A percentile compares a stretch with the other conserved stretches of the same genome.
These are phyloP conservation scores for Lamprologus tigripictilis DNA, from an alignment of 2,113 vertebrate genomes.

Conservation along the genomic window DNA sequence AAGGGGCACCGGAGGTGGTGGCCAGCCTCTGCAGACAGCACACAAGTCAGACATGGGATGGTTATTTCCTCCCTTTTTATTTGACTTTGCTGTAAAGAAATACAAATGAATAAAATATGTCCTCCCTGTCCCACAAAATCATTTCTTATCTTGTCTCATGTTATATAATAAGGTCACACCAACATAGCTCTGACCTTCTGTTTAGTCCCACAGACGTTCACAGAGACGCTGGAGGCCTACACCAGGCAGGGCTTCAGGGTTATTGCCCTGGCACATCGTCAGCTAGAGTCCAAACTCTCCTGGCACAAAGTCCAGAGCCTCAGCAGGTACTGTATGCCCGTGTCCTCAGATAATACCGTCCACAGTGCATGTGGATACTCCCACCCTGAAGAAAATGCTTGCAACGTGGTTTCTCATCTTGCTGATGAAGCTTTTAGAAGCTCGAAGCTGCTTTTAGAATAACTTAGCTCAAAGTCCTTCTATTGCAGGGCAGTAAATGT, in stretches of 20 bases:
- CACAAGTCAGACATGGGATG: constrained; percentile 70
- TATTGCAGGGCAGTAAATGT: neutral
- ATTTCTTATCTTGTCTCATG: neutral
- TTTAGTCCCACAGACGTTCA: constrained; percentile 86
- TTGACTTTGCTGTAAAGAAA: neutral
- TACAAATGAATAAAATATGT: neutral
- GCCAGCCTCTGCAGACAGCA: constrained; percentile 84
- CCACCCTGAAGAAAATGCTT: neutral
- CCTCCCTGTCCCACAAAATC: neutral
- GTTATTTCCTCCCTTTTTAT: neutral
- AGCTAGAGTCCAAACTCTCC: constrained; percentile 86
- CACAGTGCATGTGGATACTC: neutral
- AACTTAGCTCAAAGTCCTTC: neutral
- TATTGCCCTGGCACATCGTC: constrained; percentile 90
- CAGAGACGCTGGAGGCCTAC: constrained; percentile 83
- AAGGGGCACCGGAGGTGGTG: constrained; percentile 91
- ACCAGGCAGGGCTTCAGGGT: constrained; percentile 94
- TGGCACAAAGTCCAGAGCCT: constrained; percentile 95
- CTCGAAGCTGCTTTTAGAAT: rapidly evolving
- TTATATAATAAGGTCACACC: neutral
- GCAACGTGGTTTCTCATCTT: neutral
- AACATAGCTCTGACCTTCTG: neutral
- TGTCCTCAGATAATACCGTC: neutral
- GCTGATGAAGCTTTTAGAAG: neutral
- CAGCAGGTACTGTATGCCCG: constrained; percentile 72